Conservation (phyloP, 1,140 invertebrate genomes). For the Drosophila kohkoa region DNA sequence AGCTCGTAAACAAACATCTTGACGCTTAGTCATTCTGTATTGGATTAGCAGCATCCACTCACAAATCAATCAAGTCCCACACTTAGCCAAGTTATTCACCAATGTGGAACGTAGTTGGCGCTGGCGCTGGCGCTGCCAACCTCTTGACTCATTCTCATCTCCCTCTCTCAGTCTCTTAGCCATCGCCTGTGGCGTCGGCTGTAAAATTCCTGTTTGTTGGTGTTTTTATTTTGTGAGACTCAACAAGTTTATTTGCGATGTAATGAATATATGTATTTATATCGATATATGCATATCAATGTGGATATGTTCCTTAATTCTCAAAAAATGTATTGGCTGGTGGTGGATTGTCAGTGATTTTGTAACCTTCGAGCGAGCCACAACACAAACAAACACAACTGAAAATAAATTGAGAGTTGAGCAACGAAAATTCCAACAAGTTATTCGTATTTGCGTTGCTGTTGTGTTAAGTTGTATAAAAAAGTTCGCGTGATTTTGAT, state of each 20-base stretch:
- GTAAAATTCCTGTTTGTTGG: constrained; percentile 75
- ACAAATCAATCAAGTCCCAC: constrained; percentile 13
- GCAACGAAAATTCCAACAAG: constrained; percentile 54
- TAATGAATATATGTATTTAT: constrained; percentile 69
- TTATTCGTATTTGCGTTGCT: constrained; percentile 33
- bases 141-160: background rate
- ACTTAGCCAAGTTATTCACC: constrained; percentile 32
- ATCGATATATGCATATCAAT: constrained; percentile 14
- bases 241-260: constrained; percentile 70
- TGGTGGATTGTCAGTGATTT: constrained; percentile 59
- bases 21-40: constrained; percentile 14
- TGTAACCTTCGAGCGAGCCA: constrained; percentile 70
- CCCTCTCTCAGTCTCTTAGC: constrained; percentile 26
- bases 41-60: constrained; percentile 22
- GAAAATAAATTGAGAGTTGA: constrained; percentile 15
- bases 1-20: constrained; percentile 6
- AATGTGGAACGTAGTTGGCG: constrained; percentile 10
- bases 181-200: constrained; percentile 7
- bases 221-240: constrained; percentile 35
- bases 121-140: background rate
- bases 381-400: constrained; percentile 5
- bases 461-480: constrained; percentile 34
- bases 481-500: constrained; percentile 29
- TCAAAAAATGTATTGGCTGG: constrained; percentile 59
- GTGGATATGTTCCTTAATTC: constrained; percentile 54